Conservation (phyloP, 2,888 invertebrate genomes). For the Balanococcus diminutus region DNA sequence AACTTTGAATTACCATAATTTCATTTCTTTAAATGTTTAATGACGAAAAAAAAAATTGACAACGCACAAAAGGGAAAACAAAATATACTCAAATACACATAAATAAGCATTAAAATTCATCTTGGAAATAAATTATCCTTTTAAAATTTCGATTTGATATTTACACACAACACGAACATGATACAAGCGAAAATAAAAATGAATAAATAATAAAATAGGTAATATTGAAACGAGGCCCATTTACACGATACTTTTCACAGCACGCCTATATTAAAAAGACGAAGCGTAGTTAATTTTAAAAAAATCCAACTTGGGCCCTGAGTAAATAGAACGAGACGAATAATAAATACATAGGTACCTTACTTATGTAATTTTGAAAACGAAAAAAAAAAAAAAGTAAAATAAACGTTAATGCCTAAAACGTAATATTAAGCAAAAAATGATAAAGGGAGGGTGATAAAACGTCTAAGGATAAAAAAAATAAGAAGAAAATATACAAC, state of each 20-base stretch:
- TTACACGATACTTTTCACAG: slow-evolving; percentile 1
- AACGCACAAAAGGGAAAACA: slow-evolving; percentile 9
- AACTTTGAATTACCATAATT: background rate
- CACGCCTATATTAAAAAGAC: background rate
- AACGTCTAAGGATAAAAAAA: background rate
- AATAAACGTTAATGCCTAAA: slow-evolving; percentile 14
- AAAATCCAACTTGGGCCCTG: background rate
- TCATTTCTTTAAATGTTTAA: slow-evolving; percentile 12
- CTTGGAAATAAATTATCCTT: background rate
- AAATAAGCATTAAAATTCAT: slow-evolving; percentile 9
- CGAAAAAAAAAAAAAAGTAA: background rate
- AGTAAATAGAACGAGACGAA: background rate
- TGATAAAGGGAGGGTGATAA: background rate
- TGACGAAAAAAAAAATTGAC: slow-evolving; percentile 16
- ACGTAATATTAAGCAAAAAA: background rate
- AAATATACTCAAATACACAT: background rate
- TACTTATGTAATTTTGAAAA: slow-evolving; percentile 14
- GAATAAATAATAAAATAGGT: background rate
- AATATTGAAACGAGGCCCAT: background rate
- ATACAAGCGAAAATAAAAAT: background rate
- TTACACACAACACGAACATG: background rate
- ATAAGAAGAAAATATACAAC: background rate
- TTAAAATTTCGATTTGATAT: background rate
- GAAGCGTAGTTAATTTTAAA: background rate
- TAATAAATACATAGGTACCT: background rate